A percentile compares a stretch with the other conserved stretches of the same genome.
Conservation (phyloP, 2,797 vertebrate species). For the Coregonus ussuriensis region DNA sequence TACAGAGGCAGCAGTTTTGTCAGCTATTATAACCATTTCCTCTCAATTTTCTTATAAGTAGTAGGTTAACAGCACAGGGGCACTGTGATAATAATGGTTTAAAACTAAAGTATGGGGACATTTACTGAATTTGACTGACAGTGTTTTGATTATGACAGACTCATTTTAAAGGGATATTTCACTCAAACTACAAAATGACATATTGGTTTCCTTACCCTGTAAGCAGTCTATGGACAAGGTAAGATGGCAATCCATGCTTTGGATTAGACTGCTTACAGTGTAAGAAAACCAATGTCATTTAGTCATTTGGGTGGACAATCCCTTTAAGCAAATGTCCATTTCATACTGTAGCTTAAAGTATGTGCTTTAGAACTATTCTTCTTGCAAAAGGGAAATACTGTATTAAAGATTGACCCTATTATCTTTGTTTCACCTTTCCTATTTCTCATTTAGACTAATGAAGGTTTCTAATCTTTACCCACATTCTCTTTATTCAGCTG, state of each 20-base stretch:
- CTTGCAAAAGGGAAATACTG: slow-evolving; percentile 22
- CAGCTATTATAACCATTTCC: background rate
- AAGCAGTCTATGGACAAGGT: too few relatives aligned
- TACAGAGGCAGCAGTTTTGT: slow-evolving; percentile 1
- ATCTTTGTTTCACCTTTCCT: slow-evolving; percentile 13
- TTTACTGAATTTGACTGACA: slow-evolving; percentile 34
- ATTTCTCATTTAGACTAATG: background rate
- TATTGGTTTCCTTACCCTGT: too few relatives aligned
- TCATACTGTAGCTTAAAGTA: slow-evolving; percentile 14
- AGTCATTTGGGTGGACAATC: too few relatives aligned
- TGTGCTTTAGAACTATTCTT: slow-evolving; percentile 24
- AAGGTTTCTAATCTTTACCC: background rate
- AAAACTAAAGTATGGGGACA: slow-evolving; percentile 10
- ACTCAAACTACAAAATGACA: too few relatives aligned
- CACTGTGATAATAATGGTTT: slow-evolving; percentile 33
- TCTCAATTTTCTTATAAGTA: background rate
- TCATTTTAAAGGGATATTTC: slow-evolving; percentile 9
- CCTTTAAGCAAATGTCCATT: slow-evolving; percentile 23
- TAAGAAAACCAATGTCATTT: too few relatives aligned
- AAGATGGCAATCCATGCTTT: background rate
- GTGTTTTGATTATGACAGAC: slow-evolving; percentile 22
- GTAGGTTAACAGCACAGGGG: slow-evolving; percentile 25
- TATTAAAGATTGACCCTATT: slow-evolving; percentile 45
- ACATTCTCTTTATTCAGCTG: background rate
- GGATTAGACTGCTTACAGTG: too few relatives aligned